These are phyloP conservation scores for Cartodere bifasciata DNA, from an alignment of 2,888 invertebrate genomes.

Conservation along the genomic window DNA sequence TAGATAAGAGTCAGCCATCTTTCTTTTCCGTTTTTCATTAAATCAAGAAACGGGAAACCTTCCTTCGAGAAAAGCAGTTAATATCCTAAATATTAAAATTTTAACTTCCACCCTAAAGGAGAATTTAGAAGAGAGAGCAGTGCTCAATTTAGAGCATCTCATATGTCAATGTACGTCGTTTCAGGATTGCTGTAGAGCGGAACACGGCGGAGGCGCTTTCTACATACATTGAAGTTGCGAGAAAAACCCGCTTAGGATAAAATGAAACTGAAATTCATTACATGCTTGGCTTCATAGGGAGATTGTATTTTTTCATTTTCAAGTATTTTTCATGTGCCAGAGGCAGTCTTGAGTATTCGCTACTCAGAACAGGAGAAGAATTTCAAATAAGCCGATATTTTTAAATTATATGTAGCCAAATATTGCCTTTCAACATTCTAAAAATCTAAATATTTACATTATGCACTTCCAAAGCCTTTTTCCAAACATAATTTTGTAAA, in stretches of 20 bases:
- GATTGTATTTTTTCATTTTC: slow-evolving; percentile 33
- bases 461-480: too few relatives aligned
- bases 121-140: slow-evolving; percentile 15
- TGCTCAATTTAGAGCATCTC: slow-evolving; percentile 26
- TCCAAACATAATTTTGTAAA: too few relatives aligned
- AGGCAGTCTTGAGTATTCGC: slow-evolving; percentile 8
- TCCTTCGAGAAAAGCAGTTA: slow-evolving; percentile 18
- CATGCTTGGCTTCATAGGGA: slow-evolving; percentile 35
- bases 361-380: slow-evolving; percentile 8
- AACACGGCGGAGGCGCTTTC: slow-evolving; percentile 17
- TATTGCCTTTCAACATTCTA: too few relatives aligned
- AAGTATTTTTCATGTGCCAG: slow-evolving; percentile 24
- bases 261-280: slow-evolving; percentile 34
- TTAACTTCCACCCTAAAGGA: slow-evolving; percentile 19
- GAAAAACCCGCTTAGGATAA: slow-evolving; percentile 24
- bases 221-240: slow-evolving; percentile 15
- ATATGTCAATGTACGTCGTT: slow-evolving; percentile 28
- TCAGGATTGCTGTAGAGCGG: slow-evolving; percentile 23
- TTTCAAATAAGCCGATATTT: slow-evolving; percentile 10
- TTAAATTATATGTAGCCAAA: too few relatives aligned
- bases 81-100: slow-evolving; percentile 28
- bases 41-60: background rate
- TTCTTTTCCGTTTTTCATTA: background rate
- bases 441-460: too few relatives aligned
- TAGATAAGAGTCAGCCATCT: too few relatives aligned